phyloP scores from a whole-genome alignment of 2,113 vertebrate species.

The Lycocorax pyrrhopterus region DNA sequence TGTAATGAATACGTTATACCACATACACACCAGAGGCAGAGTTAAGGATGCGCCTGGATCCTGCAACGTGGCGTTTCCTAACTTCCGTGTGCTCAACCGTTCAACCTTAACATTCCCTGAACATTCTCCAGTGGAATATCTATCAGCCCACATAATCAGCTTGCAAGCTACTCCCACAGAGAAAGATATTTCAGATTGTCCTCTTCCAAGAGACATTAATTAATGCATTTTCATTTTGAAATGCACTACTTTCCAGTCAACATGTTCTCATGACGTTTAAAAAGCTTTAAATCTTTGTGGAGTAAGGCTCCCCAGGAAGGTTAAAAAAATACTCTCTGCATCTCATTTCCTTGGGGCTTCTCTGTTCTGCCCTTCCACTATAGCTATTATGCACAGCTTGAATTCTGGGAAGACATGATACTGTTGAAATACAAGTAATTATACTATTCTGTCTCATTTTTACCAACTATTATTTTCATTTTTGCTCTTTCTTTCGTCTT shows the following conservation, averaged over 20 bases:
- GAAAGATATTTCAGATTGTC: constrained; percentile 45
- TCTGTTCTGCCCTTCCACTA: constrained; percentile 16
- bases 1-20: constrained; percentile 20
- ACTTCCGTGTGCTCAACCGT: background rate
- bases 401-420: constrained; percentile 23
- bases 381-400: constrained; percentile 35
- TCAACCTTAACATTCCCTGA: constrained; percentile 41
- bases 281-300: constrained; percentile 42
- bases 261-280: background rate
- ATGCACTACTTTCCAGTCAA: constrained; percentile 27
- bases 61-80: background rate
- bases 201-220: constrained; percentile 48
- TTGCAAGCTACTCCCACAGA: constrained; percentile 51
- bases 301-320: background rate
- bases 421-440: constrained; percentile 35
- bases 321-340: constrained; percentile 29
- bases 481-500: background rate
- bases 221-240: constrained; percentile 56
- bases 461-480: background rate
- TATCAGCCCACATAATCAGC: constrained; percentile 46
- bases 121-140: background rate
- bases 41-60: background rate
- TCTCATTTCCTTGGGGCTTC: constrained; percentile 1
- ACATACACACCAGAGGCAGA: background rate
- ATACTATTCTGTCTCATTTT: constrained; percentile 4